Evolutionary conservation across 2,888 invertebrate species (phyloP).

Genomic region (Hypolimnas misippus): DNA sequence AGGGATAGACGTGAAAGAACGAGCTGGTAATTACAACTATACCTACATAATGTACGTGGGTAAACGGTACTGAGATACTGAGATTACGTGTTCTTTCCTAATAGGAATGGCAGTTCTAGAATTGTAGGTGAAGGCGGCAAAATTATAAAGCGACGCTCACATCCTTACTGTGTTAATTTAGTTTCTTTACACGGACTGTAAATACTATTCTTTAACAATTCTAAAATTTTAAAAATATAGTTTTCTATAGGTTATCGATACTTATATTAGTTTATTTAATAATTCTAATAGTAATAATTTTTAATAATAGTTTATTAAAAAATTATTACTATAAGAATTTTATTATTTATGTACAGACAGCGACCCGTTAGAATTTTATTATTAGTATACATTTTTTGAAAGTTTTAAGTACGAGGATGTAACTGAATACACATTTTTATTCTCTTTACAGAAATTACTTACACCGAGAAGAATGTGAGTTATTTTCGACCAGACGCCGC

Average conservation of each 20-base stretch:
- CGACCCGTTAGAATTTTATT: too few species aligned
- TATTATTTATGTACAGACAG: too few species aligned
- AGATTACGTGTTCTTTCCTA: slow-evolving; percentile 38
- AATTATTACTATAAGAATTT: too few species aligned
- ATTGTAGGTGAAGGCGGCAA: slow-evolving; percentile 35
- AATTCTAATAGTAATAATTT: too few species aligned
- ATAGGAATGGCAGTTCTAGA: slow-evolving; percentile 36
- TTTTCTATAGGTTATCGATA: too few species aligned
- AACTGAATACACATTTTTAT: slow-evolving; percentile 3
- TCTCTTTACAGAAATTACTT: slow-evolving; percentile 22
- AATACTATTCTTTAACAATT: background rate
- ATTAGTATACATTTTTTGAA: too few species aligned
- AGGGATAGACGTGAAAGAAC: slow-evolving; percentile 60
- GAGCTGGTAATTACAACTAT: slow-evolving; percentile 59
- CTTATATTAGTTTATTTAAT: too few species aligned
- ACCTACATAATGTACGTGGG: slow-evolving; percentile 39
- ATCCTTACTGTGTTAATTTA: slow-evolving; percentile 3
- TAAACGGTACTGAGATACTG: slow-evolving; percentile 39
- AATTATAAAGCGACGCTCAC: slow-evolving; percentile 19
- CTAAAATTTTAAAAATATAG: too few species aligned
- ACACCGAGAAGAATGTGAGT: slow-evolving; percentile 29
- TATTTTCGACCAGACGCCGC: slow-evolving; percentile 36
- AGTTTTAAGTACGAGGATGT: too few species aligned
- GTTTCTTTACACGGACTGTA: background rate
- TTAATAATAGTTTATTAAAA: too few species aligned